Evolutionary conservation across 2,888 invertebrate genomes (phyloP), one percentile per base, ranked within the genome.

Genomic region (Agriopis aurantiaria): DNA sequence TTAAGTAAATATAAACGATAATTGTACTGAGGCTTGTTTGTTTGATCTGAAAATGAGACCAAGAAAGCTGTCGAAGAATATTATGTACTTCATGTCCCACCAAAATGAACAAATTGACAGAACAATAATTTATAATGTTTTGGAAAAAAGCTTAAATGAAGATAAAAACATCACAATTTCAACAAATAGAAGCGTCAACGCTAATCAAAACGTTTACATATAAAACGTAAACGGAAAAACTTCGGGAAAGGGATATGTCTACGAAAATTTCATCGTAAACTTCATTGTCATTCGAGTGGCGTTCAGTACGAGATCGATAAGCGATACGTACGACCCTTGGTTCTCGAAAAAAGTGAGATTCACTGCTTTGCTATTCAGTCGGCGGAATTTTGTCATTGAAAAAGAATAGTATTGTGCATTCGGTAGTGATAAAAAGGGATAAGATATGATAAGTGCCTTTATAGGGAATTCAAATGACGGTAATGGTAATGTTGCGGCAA

Each of bases 221-320:
- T 80, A 77, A 76, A 82, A 80, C 75, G 76, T 75, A 81, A 49
- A 69, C 71, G 75, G 76, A 72, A 81, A 74, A 82, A 78, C 78
- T 70, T 78, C 75, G 68, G 67, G 75, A 79, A 81, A 83, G 78
- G 80, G 78, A 79, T 78, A 81, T 77, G 79, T 82, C 85, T 82
- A 71, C 72, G 68, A 83, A 85, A 84, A 86, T 85, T 83, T 83
- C 81, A 82, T 84, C 82, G 82, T 78, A 80, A 80, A 82, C 79
- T 85, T 86, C 84, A 89, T 90, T 89, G 85, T 78, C 82, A 90
- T 90, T 89, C 90, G 65, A 77, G 76, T 77, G 77, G 80, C 88
- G 89, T 85, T 77, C 84, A 86, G 89, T 89, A 89, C 88, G 84
- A 82, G 88, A 89, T 89, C 90, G 89, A 90, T 90, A 89, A 88